These are phyloP conservation scores for Hozukius guyotensis DNA, from an alignment of 2,797 vertebrate genomes.

Conservation along the genomic window DNA sequence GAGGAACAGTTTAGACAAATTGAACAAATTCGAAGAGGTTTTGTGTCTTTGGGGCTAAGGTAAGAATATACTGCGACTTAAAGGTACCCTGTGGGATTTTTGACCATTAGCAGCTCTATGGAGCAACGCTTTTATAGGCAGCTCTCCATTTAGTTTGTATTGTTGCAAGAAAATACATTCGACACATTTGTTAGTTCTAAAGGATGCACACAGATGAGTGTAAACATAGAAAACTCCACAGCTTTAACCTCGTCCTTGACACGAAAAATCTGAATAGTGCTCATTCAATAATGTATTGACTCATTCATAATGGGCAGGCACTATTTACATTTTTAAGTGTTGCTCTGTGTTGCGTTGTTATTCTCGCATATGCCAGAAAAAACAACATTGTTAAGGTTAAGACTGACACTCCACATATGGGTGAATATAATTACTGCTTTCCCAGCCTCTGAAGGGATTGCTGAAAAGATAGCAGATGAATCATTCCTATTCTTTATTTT, in stretches of 20 bases:
- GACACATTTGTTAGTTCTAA: not conserved
- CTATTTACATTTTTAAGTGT: not conserved
- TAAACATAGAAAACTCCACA: not conserved
- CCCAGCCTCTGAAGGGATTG: not conserved
- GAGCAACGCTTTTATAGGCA: not conserved
- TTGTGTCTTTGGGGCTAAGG: not conserved
- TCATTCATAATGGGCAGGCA: not conserved
- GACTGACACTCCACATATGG: not conserved
- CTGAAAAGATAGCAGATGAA: slow-evolving; percentile 6
- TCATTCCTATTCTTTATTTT: not conserved
- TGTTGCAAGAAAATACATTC: not conserved
- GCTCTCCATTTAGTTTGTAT: not conserved
- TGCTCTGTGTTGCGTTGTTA: not conserved
- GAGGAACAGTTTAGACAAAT: slow-evolving; percentile 37
- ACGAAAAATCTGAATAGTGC: not conserved
- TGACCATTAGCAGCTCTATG: not conserved
- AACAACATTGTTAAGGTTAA: not conserved
- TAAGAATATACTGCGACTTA: not conserved
- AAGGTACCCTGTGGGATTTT: not conserved
- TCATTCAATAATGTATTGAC: not conserved
- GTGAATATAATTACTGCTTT: not conserved
- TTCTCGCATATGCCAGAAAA: not conserved
- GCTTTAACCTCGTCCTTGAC: not conserved
- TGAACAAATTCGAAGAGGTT: not conserved
- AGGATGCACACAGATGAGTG: not conserved